These are phyloP conservation scores for Myopa testacea DNA, from an alignment of 2,888 invertebrate species.

Conservation along the genomic window DNA sequence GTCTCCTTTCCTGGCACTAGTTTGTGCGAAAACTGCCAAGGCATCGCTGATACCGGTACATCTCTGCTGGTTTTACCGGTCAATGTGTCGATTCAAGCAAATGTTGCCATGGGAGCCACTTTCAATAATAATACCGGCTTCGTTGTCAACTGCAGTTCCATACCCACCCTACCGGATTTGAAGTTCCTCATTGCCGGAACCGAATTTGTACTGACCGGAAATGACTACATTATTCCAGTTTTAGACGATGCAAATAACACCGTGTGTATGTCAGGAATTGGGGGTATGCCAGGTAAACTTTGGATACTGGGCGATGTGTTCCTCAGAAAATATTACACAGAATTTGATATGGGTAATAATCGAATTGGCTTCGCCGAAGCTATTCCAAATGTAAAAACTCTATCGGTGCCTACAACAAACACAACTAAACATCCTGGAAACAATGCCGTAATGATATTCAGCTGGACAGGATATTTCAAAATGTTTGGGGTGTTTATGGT, in stretches of 20 bases:
- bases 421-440: too few relatives aligned
- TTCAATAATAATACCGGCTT: conserved; percentile 51
- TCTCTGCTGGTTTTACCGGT: conserved; percentile 89
- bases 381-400: too few relatives aligned
- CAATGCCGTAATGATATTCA: too few relatives aligned
- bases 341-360: conserved; percentile 88
- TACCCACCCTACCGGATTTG: conserved; percentile 82
- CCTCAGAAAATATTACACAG: conserved; percentile 93
- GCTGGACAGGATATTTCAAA: too few relatives aligned
- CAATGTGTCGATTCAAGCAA: conserved; percentile 79
- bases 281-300: conserved; percentile 78
- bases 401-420: too few relatives aligned
- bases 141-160: conserved; percentile 82
- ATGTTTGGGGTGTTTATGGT: too few relatives aligned
- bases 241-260: conserved; percentile 65
- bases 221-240: conserved; percentile 79
- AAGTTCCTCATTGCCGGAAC: conserved; percentile 80
- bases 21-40: conserved; percentile 83
- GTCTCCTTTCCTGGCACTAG: conserved; percentile 69
- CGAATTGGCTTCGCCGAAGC: conserved; percentile 85
- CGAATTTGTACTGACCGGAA: conserved; percentile 78
- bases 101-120: conserved; percentile 74
- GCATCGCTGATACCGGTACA: conserved; percentile 95
- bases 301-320: conserved; percentile 99
- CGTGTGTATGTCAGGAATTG: conserved; percentile 92